These are phyloP conservation scores for Pammene aurita DNA, from an alignment of 2,888 invertebrate species.

Conservation along the genomic window DNA sequence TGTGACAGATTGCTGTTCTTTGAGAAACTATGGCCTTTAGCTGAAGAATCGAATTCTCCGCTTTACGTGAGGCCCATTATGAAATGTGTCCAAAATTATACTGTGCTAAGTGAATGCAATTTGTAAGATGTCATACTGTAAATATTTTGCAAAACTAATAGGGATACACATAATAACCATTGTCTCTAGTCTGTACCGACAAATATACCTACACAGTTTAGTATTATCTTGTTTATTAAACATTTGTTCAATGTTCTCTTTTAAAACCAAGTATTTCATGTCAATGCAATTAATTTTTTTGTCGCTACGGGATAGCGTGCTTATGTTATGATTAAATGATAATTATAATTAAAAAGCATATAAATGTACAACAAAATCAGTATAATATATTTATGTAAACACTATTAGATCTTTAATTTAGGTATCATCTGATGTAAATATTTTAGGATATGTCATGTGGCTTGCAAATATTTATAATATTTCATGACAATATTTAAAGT, in stretches of 20 bases:
- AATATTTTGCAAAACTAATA: conserved; percentile 38
- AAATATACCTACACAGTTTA: conserved; percentile 26
- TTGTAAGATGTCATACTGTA: conserved; percentile 40
- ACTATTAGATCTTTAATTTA: no score
- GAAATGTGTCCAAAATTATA: conserved; percentile 37
- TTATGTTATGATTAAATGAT: no score
- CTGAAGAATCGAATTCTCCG: neutral
- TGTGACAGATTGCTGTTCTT: conserved; percentile 23
- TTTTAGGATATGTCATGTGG: no score
- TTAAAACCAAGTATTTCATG: no score
- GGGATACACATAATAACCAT: conserved; percentile 7
- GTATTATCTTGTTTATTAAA: conserved; percentile 16
- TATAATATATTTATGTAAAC: no score
- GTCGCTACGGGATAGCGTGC: no score
- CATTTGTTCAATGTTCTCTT: neutral
- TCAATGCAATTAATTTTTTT: neutral
- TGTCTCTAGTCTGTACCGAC: conserved; percentile 29
- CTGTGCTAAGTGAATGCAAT: conserved; percentile 40
- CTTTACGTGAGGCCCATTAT: conserved; percentile 23
- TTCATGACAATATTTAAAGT: no score
- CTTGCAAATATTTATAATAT: no score
- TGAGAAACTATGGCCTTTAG: conserved; percentile 17
- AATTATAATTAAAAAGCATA: no score
- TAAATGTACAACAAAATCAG: no score
- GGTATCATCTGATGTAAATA: no score